Base-by-base conservation (phyloP, 2,797 vertebrate genomes). In the Clamator glandarius region DNA sequence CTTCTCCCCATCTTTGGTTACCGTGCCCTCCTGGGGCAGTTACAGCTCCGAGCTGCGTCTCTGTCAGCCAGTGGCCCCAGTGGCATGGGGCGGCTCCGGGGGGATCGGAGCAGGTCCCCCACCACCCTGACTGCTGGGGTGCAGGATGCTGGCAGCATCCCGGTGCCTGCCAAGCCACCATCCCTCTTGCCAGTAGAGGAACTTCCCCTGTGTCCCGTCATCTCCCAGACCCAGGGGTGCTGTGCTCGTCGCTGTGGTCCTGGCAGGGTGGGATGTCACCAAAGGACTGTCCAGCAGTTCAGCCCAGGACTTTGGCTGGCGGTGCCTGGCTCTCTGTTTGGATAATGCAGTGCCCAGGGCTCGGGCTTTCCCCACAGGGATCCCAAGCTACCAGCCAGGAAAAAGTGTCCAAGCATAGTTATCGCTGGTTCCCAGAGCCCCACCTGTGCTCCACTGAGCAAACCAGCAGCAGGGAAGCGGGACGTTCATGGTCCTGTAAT, bases 81-180 rank as follows among this genome's bases (percentile, higher is more conserved):
- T 5, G 6, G 67, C 51, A 39, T 24, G 6, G 72, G 42, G 25
- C 2, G 8, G 39, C 18, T 33, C 12, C 12, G 0, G 21, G 13
- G 17, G 8, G 12, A 15, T 24, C 5, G 1, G 6, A 42, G 57
- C 61, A 14, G 54, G 62, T 84, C 74, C n/a, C 0, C 0, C 2
- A 0, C 24, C 29, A 1, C 12, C 33, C 35, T 1, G 0, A 7
- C 42, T 64, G 74, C 62, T 4, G 1, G 15, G 50, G 11, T 28
- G 44, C 33, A 75, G n/a, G 61, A 9, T 80, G 46, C 54, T 52
- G 12, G 10, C 28, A 58, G 35, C 26, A 41, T 28, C 52, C 70
- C 51, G 70, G 1, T 36, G 68, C 58, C 14, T 19, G 51, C 50
- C 29, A 18, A 68, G 33, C n/a, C 63, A 66, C 55, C 67, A 62